Percentiles rank a stretch among this genome's conserved stretches.
Evolutionary conservation across 64 coral and sea anemone genomes (phyloP).

Genomic region (Montipora efflorescens): DNA sequence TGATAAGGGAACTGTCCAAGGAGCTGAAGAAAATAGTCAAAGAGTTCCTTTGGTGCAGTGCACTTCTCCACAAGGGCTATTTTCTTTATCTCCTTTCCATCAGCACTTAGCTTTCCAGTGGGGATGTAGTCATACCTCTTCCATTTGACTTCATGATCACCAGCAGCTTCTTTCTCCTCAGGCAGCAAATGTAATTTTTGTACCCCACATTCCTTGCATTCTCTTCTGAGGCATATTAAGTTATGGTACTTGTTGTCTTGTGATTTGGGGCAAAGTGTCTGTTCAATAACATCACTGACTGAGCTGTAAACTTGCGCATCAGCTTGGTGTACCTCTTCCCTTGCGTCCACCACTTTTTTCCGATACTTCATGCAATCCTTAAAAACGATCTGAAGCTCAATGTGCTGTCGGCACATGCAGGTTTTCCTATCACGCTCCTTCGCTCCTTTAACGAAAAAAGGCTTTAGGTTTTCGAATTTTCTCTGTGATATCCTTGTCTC

Average conservation of each 20-base stretch:
- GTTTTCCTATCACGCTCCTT: not conserved
- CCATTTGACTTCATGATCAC: not conserved
- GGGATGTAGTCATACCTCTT: conserved; percentile 9
- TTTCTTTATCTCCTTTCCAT: conserved; percentile 70
- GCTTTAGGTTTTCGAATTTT: too few species aligned
- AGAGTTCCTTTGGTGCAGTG: conserved; percentile 43
- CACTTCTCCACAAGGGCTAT: conserved; percentile 34
- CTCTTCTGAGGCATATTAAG: not conserved
- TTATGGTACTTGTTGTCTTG: not conserved
- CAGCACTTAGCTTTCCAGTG: not conserved
- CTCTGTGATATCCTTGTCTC: too few species aligned
- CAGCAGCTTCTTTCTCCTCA: not conserved
- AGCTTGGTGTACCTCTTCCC: not conserved
- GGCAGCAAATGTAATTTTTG: not conserved
- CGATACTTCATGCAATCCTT: not conserved
- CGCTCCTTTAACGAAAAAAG: not conserved
- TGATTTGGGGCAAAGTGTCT: not conserved
- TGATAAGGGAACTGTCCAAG: not conserved
- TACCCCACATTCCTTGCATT: conserved; percentile 25
- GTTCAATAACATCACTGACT: conserved; percentile 10
- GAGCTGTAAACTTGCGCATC: not conserved
- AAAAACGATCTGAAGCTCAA: not conserved
- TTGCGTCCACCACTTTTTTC: not conserved
- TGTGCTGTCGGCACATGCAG: conserved; percentile 1
- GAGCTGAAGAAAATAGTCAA: conserved; percentile 26